Conservation (phyloP, 2,113 vertebrate genomes). For the Oncorhynchus gorbuscha region DNA sequence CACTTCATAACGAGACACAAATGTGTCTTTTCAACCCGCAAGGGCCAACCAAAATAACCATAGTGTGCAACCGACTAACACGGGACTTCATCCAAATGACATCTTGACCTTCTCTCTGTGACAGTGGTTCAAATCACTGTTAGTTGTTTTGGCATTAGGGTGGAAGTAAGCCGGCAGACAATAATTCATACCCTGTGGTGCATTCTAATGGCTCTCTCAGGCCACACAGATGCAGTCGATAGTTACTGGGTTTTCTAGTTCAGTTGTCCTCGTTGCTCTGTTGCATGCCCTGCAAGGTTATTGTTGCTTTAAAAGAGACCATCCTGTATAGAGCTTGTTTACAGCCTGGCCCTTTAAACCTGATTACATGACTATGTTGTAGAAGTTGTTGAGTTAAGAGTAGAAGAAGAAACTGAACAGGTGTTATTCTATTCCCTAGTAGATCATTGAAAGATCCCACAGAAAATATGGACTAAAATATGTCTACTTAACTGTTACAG, state of each 20-base stretch:
- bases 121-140: conserved; percentile 22
- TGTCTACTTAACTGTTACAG: too few relatives aligned
- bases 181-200: conserved; percentile 50
- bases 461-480: neutral
- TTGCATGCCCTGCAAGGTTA: conserved; percentile 42
- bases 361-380: neutral
- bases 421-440: neutral
- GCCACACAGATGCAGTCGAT: conserved; percentile 50
- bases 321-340: conserved; percentile 26
- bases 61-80: too few relatives aligned
- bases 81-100: neutral
- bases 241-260: conserved; percentile 50
- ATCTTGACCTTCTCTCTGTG: neutral
- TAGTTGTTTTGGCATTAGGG: conserved; percentile 40
- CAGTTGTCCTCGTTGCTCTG: conserved; percentile 47
- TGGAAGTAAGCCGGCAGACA: conserved; percentile 29
- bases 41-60: conserved; percentile 4
- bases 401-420: neutral
- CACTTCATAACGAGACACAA: neutral
- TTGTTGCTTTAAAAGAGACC: conserved; percentile 1
- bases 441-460: too few relatives aligned
- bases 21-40: neutral
- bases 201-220: conserved; percentile 57
- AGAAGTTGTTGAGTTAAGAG: conserved; percentile 5
- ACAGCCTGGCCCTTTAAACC: neutral